Percentiles rank a stretch among this genome's conserved stretches.
Evolutionary conservation across 2,113 vertebrate genomes (phyloP).

Genomic region (Orcinus orca): DNA sequence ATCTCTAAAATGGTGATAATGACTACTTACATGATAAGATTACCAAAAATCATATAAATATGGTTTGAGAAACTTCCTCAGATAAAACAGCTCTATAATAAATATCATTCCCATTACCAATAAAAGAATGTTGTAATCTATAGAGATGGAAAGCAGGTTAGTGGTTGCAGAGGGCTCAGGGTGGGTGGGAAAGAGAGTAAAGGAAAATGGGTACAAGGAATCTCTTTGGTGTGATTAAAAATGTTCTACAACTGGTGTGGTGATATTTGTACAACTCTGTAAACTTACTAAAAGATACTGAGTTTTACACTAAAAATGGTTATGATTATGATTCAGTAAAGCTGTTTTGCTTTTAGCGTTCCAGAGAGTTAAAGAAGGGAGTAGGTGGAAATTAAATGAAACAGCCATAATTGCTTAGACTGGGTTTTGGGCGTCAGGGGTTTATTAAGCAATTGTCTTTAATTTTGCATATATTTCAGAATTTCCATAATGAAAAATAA

Average conservation of each 20-base stretch:
- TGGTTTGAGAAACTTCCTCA: not conserved
- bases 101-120: not conserved
- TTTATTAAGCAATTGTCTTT: slow-evolving; percentile 3
- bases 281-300: slow-evolving; percentile 7
- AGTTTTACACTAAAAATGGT: slow-evolving; percentile 7
- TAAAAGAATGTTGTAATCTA: not conserved
- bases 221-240: not conserved
- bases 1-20: not conserved
- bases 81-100: not conserved
- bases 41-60: not conserved
- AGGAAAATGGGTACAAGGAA: not conserved
- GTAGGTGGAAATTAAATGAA: slow-evolving; percentile 22
- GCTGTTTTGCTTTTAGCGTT: not conserved
- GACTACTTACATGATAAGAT: not conserved
- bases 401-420: not conserved
- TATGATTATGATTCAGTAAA: slow-evolving; percentile 19
- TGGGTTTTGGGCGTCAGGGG: not conserved
- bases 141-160: not conserved
- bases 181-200: not conserved
- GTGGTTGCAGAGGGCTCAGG: not conserved
- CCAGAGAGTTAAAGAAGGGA: not conserved
- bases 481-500: not conserved
- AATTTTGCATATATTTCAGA: slow-evolving; percentile 18
- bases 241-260: not conserved
- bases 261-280: not conserved